Evolutionary conservation across 2,113 vertebrate genomes (phyloP).

Genomic region (Corythornis cristatus): DNA sequence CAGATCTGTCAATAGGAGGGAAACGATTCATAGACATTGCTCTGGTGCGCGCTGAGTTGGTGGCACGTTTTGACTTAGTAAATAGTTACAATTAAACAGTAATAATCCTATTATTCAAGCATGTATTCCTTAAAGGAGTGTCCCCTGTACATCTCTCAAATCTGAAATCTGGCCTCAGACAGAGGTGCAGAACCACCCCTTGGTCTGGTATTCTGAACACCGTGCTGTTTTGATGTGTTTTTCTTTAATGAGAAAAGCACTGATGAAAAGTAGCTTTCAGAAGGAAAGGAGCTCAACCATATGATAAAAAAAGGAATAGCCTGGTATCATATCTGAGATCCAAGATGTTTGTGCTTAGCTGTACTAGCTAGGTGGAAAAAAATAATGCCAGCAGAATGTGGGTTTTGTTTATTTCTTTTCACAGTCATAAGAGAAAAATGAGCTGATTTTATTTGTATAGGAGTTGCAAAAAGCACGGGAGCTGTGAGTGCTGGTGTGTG

Average conservation of each 20-base stretch:
- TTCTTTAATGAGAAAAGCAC: neutral
- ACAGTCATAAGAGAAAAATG: neutral
- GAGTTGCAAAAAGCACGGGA: neutral
- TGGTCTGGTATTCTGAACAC: neutral
- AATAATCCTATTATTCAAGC: neutral
- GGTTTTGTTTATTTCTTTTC: neutral
- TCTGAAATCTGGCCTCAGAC: neutral
- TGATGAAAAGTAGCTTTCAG: neutral
- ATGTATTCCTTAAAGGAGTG: neutral
- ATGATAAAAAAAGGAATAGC: neutral
- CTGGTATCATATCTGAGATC: neutral
- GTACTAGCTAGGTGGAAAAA: neutral
- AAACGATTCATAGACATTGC: neutral
- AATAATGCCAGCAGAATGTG: neutral
- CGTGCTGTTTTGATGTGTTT: neutral
- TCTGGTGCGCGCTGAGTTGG: neutral
- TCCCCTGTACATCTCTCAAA: accelerated
- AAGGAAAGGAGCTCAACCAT: neutral
- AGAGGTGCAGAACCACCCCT: neutral
- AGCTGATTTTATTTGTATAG: neutral
- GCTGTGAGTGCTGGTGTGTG: neutral
- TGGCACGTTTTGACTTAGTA: neutral
- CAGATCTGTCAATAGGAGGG: neutral
- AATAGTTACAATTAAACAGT: neutral
- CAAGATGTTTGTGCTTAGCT: neutral